Base-by-base conservation (phyloP, 2,113 vertebrate genomes). In the Odontesthes bonariensis region DNA sequence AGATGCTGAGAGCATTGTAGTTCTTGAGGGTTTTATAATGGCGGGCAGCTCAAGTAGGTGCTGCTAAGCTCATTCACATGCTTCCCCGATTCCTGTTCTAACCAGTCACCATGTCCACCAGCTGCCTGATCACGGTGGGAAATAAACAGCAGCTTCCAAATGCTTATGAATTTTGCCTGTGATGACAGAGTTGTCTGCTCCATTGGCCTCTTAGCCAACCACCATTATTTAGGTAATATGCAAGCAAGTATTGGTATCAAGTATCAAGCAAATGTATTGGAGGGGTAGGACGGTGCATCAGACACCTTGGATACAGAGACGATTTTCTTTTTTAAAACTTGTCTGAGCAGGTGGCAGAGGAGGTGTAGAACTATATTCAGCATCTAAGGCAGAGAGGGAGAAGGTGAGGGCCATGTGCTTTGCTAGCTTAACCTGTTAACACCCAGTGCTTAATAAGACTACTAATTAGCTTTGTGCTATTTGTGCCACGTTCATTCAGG, bases 1-100 rank as follows among this genome's bases (percentile, higher is more conserved):
- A 31, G 60, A 55, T 81, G 10, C 69, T 10, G 31, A 47, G 75
- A n/a, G 70, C 57, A 9, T 77, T 82, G 84, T 60, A 49, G 63
- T 68, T 77, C 77, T 75, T 84, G 55, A 83, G 66, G 80, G 70
- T 63, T 91, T 92, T 85, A 69, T 49, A 22, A 78, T 73, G 62
- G 75, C 86, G 73, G 76, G 62, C 85, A 58, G 85, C 83, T 91
- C 73, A 84, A 91, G 86, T 87, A 84, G 79, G 74, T 83, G 73
- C 88, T 73, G 86, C 61, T 94, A 92, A 94, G 91, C 89, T 88
- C 83, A 86, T 91, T 89, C 92, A 91, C 92, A 91, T 93, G 89
- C 67, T 58, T 88, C 40, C 59, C 59, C 13, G 82, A 84, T 79
- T 87, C 87, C 80, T 71, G 80, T 78, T 81, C 80, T 84, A 89